A percentile compares a stretch with the other conserved stretches of the same genome.
These are phyloP conservation scores for Adelphocoris suturalis DNA, from an alignment of 2,888 invertebrate species.

Conservation along the genomic window DNA sequence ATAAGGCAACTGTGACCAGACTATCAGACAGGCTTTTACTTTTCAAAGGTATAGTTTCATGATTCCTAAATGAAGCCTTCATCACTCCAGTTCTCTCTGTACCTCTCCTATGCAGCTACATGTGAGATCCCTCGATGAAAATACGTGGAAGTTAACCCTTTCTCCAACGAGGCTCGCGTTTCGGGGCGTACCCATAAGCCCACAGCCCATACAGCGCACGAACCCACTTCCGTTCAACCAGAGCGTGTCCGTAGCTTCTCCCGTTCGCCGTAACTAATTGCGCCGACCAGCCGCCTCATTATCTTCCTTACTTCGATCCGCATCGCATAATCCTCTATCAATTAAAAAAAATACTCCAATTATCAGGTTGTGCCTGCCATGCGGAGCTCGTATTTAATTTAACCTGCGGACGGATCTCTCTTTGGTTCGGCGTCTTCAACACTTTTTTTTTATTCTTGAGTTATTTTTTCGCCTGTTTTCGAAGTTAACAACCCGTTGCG, in stretches of 20 bases:
- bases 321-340: conserved; percentile 39
- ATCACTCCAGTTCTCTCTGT: no score
- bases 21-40: no score
- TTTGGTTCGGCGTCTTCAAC: conserved; percentile 14
- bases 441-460: neutral
- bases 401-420: conserved; percentile 2
- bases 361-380: conserved; percentile 3
- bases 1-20: no score
- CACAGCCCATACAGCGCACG: neutral
- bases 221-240: conserved; percentile 18
- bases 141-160: no score
- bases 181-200: no score
- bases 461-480: conserved; percentile 19
- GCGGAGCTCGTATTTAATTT: conserved; percentile 39
- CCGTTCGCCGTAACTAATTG: conserved; percentile 34
- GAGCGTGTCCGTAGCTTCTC: neutral
- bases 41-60: no score
- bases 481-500: conserved; percentile 27
- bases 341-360: conserved; percentile 32
- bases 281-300: neutral
- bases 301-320: conserved; percentile 17
- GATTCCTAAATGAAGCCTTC: no score
- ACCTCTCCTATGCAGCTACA: no score
- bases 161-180: no score
- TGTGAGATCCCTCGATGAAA: no score